Conservation (phyloP, 2,888 invertebrate genomes). For the Mimachlamys varia region DNA sequence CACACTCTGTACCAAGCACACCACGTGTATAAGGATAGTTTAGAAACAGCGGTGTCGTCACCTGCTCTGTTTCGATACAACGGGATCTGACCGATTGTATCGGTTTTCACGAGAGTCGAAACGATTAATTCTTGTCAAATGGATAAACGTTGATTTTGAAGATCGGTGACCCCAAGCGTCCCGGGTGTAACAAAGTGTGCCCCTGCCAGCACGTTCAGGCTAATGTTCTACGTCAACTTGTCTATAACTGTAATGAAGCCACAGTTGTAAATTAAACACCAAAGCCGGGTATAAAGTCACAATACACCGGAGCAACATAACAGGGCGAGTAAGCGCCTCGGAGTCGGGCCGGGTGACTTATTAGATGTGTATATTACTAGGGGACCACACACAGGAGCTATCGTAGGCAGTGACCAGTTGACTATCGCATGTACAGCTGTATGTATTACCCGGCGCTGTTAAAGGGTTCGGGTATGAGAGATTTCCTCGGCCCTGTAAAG, state of each 20-base stretch:
- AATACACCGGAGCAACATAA: conserved; percentile 40
- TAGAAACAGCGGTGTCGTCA: not conserved
- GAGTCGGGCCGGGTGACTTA: conserved; percentile 51
- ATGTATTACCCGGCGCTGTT: not conserved
- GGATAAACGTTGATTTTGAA: conserved; percentile 9
- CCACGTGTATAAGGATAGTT: no score
- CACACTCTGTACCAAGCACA: no score
- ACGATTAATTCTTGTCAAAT: conserved; percentile 7
- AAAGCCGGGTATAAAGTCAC: conserved; percentile 49
- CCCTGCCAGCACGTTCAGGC: not conserved
- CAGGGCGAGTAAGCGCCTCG: conserved; percentile 48
- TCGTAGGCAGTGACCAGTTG: not conserved
- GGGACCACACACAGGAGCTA: not conserved
- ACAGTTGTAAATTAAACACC: conserved; percentile 50
- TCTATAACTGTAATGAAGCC: conserved; percentile 15
- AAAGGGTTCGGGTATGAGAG: conserved; percentile 28
- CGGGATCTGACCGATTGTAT: not conserved
- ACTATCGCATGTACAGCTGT: not conserved
- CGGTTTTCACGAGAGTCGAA: not conserved
- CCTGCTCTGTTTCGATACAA: not conserved
- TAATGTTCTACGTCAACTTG: conserved; percentile 19
- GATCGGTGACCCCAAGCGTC: not conserved
- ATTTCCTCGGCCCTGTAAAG: not conserved
- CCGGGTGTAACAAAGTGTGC: not conserved
- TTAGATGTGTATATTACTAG: conserved; percentile 47